phyloP scores from a whole-genome alignment of 2,797 vertebrate species.

The Aythya fuligula region DNA sequence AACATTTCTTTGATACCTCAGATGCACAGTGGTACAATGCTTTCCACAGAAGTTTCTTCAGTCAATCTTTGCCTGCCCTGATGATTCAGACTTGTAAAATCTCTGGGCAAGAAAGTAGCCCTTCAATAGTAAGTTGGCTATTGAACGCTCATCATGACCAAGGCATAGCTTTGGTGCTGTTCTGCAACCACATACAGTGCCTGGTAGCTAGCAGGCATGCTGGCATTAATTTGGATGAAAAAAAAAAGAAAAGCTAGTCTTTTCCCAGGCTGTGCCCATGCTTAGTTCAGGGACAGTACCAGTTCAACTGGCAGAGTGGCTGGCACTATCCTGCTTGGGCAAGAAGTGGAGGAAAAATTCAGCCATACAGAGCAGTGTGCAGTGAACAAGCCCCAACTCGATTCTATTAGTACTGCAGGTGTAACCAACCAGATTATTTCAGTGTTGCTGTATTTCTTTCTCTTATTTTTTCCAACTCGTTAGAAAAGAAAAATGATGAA shows the following conservation, averaged over 20 bases:
- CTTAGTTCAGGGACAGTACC: neutral
- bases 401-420: neutral
- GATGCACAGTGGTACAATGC: neutral
- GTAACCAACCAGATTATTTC: neutral
- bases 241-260: neutral
- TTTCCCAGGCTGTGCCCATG: neutral
- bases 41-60: neutral
- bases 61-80: neutral
- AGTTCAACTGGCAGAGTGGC: neutral
- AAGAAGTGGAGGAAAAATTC: neutral
- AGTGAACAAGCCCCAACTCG: neutral
- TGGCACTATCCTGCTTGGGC: neutral
- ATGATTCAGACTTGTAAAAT: neutral
- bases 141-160: neutral
- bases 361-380: neutral
- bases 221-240: neutral
- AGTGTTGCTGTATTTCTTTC: neutral
- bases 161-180: neutral
- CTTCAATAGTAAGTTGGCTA: neutral
- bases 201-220: neutral
- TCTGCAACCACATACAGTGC: neutral
- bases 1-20: neutral
- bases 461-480: neutral
- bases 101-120: neutral
- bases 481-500: neutral